phyloP scores from a whole-genome alignment of 2,797 vertebrate genomes.

The Alca torda region DNA sequence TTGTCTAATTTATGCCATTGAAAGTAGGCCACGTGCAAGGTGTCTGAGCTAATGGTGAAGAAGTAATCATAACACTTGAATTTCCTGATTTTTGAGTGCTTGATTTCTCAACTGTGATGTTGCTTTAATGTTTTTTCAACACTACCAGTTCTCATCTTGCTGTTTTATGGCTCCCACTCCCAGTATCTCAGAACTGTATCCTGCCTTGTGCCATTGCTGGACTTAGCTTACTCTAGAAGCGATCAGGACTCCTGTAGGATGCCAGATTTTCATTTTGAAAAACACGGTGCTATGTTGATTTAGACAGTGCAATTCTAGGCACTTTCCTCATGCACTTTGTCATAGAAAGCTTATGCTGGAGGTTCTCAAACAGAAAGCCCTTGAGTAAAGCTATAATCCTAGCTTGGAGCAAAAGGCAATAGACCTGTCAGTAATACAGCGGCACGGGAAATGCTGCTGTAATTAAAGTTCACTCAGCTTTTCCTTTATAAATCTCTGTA shows the following conservation, averaged over 20 bases:
- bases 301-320: neutral
- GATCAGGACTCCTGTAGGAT: neutral
- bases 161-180: neutral
- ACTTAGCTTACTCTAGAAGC: neutral
- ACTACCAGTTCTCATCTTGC: neutral
- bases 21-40: neutral
- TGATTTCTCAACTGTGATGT: neutral
- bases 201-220: neutral
- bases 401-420: constrained; percentile 36
- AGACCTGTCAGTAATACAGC: constrained; percentile 30
- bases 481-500: constrained; percentile 37
- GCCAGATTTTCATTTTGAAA: neutral
- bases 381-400: constrained; percentile 54
- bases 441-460: constrained; percentile 33
- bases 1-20: neutral
- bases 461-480: constrained; percentile 58
- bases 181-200: neutral
- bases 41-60: neutral
- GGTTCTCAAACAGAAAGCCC: constrained; percentile 28
- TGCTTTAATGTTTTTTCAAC: neutral
- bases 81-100: neutral
- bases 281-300: neutral
- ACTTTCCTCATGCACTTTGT: neutral
- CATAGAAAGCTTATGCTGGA: neutral
- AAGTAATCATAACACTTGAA: neutral